Base-by-base conservation (phyloP, 1,140 invertebrate genomes). In the Drosophila arizonae region DNA sequence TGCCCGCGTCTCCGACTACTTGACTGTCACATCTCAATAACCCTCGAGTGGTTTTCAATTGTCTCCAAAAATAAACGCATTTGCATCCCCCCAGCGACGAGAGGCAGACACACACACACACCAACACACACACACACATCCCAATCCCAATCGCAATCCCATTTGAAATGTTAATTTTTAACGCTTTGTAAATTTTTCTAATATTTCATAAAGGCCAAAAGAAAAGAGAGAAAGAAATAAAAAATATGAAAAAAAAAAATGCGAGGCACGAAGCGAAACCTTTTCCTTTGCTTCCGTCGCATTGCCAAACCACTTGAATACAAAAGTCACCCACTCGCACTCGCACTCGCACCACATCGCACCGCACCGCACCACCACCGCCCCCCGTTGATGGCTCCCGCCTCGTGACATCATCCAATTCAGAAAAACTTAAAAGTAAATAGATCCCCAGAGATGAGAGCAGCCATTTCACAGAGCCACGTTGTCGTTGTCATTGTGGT, bases 1-100 rank as follows among this genome's bases (percentile, higher is more conserved):
- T 65, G 46, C 41, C 36, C 39, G 58, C 66, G 64, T 72, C 77
- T 81, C 71, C 78, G 74, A 73, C 82, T 82, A 79, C 84, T 87
- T 82, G 82, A 87, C 82, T 88, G 82, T 87, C 82, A 87, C 82
- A 88, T 88, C 82, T 87, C 82, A 87, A 87, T 87, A 87, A 88
- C 84, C 76, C 84, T 88, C 84, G 77, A 87, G 84, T 87, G 84
- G 79, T 67, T 87, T 87, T 88, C 84, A 87, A 88, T 87, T 87
- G 84, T 87, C 84, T 87, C 84, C 84, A 88, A 88, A 88, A 87
- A 80, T 88, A 87, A 79, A 80, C 79, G 79, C 79, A 88, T 88
- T 88, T 87, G 79, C 82, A 88, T 88, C 79, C 79, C 64, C 30
- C 45, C 30, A 60, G 60, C 63, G 24, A 26, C 56, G 36, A 39